Base-by-base conservation (phyloP, 2,113 vertebrate genomes). In the Gallinago undulata region DNA sequence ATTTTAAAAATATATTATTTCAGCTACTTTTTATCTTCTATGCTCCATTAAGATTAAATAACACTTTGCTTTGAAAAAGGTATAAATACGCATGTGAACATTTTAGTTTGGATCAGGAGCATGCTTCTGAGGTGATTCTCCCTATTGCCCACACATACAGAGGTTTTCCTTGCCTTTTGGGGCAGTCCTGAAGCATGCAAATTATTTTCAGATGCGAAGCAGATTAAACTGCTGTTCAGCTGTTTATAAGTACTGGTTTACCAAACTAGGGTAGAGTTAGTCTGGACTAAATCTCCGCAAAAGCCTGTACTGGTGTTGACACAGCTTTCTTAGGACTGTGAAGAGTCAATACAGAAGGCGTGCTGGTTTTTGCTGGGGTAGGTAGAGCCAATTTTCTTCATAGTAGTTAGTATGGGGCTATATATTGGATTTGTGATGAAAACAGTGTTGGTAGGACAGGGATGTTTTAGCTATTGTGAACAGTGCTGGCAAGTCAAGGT, bases 141-240 rank as follows among this genome's bases (percentile, higher is more conserved):
- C 16, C 7, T 72, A 1, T 25, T 69, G 25, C 10, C 33, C 24
- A 43, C 11, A 10, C 1, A 1, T 47, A 33, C 2, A 6, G 67
- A 79, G 7, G 3, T 79, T 51, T 88, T 3, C 10, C 75, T 82
- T 74, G 11, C 11, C 23, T 76, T 88, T 67, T 1, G 3, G 57
- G 83, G 67, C 18, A 67, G 18, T 33, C 3, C 6, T 83, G 45
- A 82, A 75, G 6, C 3, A 14, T 22, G 12, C 17, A 60, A 83
- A 55, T 11, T 45, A 11, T 76, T 83, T 83, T 76, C 48, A 79
- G 59, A 41, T 4, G 3, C 16, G 72, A 55, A 57, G 9, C 5
- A 75, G 27, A 22, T 53, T 62, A 55, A 84, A 68, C 8, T 75
- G 24, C 31, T 56, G 11, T 45, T 86, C 31, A 55, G 1, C 6